Evolutionary conservation across 2,888 invertebrate species (phyloP).

Genomic region (Conchocele bisecta): DNA sequence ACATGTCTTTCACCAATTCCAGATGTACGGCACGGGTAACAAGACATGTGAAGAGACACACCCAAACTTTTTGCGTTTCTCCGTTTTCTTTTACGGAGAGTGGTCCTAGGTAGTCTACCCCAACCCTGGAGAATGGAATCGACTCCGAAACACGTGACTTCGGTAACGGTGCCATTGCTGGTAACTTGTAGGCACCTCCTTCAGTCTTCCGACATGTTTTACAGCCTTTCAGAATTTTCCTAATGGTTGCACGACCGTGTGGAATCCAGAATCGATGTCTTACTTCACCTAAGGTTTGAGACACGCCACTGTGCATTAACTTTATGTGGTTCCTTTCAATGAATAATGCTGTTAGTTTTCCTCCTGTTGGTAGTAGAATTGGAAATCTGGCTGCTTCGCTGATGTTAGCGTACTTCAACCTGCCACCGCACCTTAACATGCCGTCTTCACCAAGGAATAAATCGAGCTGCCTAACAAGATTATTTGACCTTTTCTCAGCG

Average conservation of each 20-base stretch:
- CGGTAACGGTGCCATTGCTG: constrained; percentile 9
- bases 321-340: neutral
- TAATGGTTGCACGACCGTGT: too few species aligned
- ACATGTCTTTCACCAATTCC: too few species aligned
- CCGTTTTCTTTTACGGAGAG: neutral
- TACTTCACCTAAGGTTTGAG: neutral
- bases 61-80: constrained; percentile 5
- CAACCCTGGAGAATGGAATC: neutral
- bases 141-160: neutral
- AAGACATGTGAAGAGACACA: too few species aligned
- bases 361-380: neutral
- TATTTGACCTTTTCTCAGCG: neutral
- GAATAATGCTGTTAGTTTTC: neutral
- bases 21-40: too few species aligned
- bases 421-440: neutral
- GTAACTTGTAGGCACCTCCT: neutral
- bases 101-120: constrained; percentile 5
- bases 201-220: too few species aligned
- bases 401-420: neutral
- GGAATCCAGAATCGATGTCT: neutral
- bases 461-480: constrained; percentile 3
- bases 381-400: neutral
- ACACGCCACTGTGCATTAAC: too few species aligned
- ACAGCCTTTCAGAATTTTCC: too few species aligned
- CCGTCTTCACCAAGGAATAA: neutral